phyloP scores from a whole-genome alignment of 92 coral and sea anemone genomes.

The Montipora capitata region DNA sequence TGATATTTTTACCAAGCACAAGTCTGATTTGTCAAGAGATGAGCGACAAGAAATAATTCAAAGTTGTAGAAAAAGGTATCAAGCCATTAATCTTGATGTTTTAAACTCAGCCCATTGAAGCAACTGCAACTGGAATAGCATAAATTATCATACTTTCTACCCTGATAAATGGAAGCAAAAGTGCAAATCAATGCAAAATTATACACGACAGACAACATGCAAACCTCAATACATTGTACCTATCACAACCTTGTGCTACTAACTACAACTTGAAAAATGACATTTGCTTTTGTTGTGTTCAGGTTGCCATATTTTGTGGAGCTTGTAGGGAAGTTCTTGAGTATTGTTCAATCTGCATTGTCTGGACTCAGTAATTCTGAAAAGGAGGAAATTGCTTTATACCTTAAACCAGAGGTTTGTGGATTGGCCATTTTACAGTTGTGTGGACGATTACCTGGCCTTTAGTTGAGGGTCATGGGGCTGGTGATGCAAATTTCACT shows the following conservation, averaged over 20 bases:
- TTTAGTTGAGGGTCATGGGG: too few species aligned
- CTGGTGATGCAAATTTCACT: too few species aligned
- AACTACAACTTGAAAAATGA: too few species aligned
- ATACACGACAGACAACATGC: too few species aligned
- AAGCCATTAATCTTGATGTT: too few species aligned
- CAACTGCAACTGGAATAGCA: too few species aligned
- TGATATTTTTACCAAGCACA: constrained; percentile 93
- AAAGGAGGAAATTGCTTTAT: constrained; percentile 80
- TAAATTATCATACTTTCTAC: too few species aligned
- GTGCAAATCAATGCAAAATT: too few species aligned
- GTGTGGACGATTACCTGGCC: too few species aligned
- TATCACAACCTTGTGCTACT: too few species aligned
- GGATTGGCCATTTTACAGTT: not conserved
- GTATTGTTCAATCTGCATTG: constrained; percentile 66
- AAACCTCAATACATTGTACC: too few species aligned
- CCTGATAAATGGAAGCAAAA: too few species aligned
- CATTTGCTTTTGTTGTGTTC: not conserved
- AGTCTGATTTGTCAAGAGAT: constrained; percentile 86
- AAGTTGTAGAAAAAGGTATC: constrained; percentile 83
- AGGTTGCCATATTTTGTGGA: constrained; percentile 84
- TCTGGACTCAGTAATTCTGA: constrained; percentile 68
- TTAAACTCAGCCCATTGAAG: not conserved
- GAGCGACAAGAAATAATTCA: constrained; percentile 91
- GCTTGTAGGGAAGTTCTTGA: constrained; percentile 71
- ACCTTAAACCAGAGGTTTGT: constrained; percentile 85